These are phyloP conservation scores for Apeltes quadracus DNA, from an alignment of 2,113 vertebrate genomes.

Conservation along the genomic window DNA sequence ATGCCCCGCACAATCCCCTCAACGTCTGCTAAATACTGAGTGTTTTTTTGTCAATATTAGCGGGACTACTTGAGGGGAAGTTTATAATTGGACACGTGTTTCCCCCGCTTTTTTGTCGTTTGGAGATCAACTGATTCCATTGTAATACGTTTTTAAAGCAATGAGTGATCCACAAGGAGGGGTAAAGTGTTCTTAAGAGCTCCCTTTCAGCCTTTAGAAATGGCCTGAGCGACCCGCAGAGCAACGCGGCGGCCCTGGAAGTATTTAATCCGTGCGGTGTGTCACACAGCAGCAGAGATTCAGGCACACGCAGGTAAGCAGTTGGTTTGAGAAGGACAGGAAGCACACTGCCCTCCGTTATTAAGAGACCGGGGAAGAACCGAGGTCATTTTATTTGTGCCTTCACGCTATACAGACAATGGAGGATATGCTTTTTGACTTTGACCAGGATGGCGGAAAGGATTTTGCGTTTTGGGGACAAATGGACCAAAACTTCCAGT, in stretches of 20 bases:
- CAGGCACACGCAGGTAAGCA: slow-evolving; percentile 17
- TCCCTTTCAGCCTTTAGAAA: slow-evolving; percentile 74
- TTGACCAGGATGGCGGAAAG: slow-evolving; percentile 68
- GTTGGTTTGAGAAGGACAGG: neutral
- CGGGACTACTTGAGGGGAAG: slow-evolving; percentile 69
- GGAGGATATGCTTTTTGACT: slow-evolving; percentile 77
- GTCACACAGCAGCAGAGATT: slow-evolving; percentile 39
- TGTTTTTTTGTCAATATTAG: slow-evolving; percentile 75
- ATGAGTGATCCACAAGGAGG: slow-evolving; percentile 68
- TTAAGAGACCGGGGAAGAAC: neutral
- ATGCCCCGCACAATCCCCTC: slow-evolving; percentile 36
- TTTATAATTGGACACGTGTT: slow-evolving; percentile 81
- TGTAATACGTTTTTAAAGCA: slow-evolving; percentile 72
- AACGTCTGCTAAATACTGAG: slow-evolving; percentile 34
- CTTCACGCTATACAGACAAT: slow-evolving; percentile 44
- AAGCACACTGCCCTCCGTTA: neutral
- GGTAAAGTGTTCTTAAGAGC: slow-evolving; percentile 68
- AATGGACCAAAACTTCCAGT: slow-evolving; percentile 60
- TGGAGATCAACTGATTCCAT: slow-evolving; percentile 71
- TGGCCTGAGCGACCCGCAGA: slow-evolving; percentile 57
- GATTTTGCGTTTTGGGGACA: slow-evolving; percentile 81
- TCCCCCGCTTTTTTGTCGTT: slow-evolving; percentile 55
- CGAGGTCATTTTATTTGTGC: neutral
- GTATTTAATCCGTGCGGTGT: slow-evolving; percentile 78
- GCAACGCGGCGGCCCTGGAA: slow-evolving; percentile 51